Evolutionary conservation across 2,888 invertebrate genomes (phyloP).

Genomic region (Hirtodrosophila alboralis): DNA sequence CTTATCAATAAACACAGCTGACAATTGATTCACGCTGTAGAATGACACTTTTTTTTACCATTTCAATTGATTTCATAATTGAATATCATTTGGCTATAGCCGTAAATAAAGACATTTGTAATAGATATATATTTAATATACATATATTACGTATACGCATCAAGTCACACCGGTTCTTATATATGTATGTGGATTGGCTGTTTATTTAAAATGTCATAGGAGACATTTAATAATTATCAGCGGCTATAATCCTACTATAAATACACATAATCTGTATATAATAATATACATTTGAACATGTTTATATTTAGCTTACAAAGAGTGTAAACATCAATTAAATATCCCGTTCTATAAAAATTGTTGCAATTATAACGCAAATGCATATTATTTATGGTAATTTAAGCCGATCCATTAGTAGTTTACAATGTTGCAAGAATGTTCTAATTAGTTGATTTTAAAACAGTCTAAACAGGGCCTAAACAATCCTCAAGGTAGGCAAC

Average conservation of each 20-base stretch:
- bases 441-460: too few species aligned
- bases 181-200: too few species aligned
- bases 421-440: too few species aligned
- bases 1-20: slow-evolving; percentile 53
- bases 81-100: slow-evolving; percentile 19
- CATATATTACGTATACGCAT: slow-evolving; percentile 39
- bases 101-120: slow-evolving; percentile 7
- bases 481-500: too few species aligned
- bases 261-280: too few species aligned
- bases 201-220: slow-evolving; percentile 20
- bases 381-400: slow-evolving; percentile 18
- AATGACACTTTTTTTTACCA: slow-evolving; percentile 11
- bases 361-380: slow-evolving; percentile 27
- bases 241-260: too few species aligned
- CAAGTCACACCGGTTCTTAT: slow-evolving; percentile 15
- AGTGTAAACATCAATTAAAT: slow-evolving; percentile 34
- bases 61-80: slow-evolving; percentile 17
- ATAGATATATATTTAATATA: slow-evolving; percentile 5
- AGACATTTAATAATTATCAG: slow-evolving; percentile 49
- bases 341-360: slow-evolving; percentile 56
- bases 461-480: too few species aligned
- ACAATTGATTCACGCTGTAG: slow-evolving; percentile 14
- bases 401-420: not conserved
- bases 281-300: too few species aligned
- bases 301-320: slow-evolving; percentile 14